A percentile compares a stretch with the other conserved stretches of the same genome.
These are phyloP conservation scores for Hoplias malabaricus DNA, from an alignment of 2,113 vertebrate genomes.

Conservation along the genomic window DNA sequence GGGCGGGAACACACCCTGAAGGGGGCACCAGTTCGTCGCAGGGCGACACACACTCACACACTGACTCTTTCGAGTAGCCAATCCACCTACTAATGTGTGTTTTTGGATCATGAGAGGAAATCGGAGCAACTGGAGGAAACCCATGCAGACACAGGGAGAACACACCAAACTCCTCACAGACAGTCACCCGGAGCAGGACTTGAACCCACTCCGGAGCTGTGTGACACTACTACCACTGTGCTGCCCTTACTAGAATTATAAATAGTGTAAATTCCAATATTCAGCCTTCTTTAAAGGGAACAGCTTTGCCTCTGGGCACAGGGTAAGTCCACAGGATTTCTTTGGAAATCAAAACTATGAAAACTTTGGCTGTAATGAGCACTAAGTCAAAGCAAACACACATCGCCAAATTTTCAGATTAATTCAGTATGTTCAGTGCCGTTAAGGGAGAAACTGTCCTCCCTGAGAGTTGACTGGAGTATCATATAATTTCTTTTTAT, in stretches of 20 bases:
- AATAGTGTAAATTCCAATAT: neutral
- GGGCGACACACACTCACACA: too few relatives aligned
- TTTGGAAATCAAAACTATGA: neutral
- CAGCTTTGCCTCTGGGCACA: neutral
- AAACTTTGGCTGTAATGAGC: neutral
- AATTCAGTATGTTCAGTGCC: neutral
- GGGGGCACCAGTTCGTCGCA: too few relatives aligned
- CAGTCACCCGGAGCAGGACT: too few relatives aligned
- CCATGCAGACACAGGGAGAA: too few relatives aligned
- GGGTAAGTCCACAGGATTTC: neutral
- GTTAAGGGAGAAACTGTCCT: neutral
- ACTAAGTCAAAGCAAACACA: neutral
- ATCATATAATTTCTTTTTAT: conserved; percentile 23
- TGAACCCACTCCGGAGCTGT: too few relatives aligned
- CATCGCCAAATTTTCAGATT: conserved; percentile 23
- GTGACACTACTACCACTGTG: too few relatives aligned
- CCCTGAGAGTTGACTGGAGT: neutral
- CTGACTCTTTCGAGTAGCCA: too few relatives aligned
- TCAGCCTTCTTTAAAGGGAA: neutral
- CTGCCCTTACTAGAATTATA: neutral
- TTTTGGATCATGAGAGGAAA: too few relatives aligned
- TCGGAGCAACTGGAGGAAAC: too few relatives aligned
- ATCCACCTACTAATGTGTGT: too few relatives aligned
- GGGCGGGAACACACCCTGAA: too few relatives aligned
- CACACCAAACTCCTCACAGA: too few relatives aligned